Percentiles rank a stretch among this genome's conserved stretches.
Evolutionary conservation across 2,888 invertebrate species (phyloP).

Genomic region (Megastigmus dorsalis): DNA sequence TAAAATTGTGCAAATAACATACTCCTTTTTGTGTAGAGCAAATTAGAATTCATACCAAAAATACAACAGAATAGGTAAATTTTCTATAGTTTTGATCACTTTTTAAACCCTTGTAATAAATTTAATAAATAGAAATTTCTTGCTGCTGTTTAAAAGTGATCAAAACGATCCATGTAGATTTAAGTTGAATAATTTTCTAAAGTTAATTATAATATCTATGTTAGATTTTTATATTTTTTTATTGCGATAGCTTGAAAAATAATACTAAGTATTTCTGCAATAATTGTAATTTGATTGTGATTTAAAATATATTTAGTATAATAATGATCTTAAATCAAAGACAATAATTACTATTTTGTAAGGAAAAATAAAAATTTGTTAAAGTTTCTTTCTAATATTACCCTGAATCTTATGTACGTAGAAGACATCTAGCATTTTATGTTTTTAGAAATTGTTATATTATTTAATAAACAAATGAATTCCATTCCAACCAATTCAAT

Average conservation of each 20-base stretch:
- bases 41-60: constrained; percentile 22
- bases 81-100: constrained; percentile 9
- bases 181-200: not conserved
- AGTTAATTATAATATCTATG: not conserved
- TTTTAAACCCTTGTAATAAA: not conserved
- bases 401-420: too few species aligned
- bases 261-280: constrained; percentile 27
- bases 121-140: not conserved
- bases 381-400: not conserved
- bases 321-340: not conserved
- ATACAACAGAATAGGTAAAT: constrained; percentile 6
- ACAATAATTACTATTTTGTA: constrained; percentile 6
- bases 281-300: constrained; percentile 31
- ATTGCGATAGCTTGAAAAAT: constrained; percentile 23
- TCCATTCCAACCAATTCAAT: not conserved
- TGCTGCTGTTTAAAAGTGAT: constrained; percentile 29
- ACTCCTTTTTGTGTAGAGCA: not conserved
- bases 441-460: not conserved
- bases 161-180: not conserved
- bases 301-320: constrained; percentile 1
- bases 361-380: not conserved
- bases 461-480: not conserved
- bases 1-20: not conserved
- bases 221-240: constrained; percentile 34
- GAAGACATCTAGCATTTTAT: not conserved